Percentiles rank a stretch among this genome's conserved stretches.
phyloP scores from a whole-genome alignment of 2,888 invertebrate genomes.

The Acanthosepion pharaonis region DNA sequence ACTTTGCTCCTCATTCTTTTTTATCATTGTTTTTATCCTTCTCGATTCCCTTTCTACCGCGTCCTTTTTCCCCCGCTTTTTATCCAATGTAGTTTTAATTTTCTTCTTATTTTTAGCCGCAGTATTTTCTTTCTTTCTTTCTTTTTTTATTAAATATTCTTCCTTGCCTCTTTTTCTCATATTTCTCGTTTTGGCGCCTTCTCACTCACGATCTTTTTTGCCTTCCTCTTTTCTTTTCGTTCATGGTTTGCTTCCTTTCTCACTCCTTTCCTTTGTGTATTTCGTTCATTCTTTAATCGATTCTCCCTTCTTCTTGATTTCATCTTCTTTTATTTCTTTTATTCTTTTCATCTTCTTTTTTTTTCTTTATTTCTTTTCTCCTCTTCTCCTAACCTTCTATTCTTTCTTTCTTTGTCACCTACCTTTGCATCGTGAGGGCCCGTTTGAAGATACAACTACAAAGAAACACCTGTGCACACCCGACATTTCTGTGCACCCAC shows the following conservation, averaged over 20 bases:
- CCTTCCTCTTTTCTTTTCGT: neutral
- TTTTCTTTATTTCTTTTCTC: neutral
- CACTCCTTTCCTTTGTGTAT: neutral
- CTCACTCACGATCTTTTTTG: neutral
- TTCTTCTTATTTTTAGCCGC: too few relatives aligned
- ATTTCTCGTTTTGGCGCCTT: neutral
- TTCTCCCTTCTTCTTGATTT: neutral
- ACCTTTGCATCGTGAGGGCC: neutral
- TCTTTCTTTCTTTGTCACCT: neutral
- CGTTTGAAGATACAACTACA: conserved; percentile 14
- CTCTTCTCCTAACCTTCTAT: neutral
- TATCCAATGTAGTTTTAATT: too few relatives aligned
- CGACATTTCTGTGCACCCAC: neutral
- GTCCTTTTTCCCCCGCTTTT: too few relatives aligned
- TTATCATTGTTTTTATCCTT: too few relatives aligned
- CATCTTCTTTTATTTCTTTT: neutral
- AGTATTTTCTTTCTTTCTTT: too few relatives aligned
- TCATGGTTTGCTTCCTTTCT: neutral
- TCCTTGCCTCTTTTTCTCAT: neutral
- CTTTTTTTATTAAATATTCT: too few relatives aligned
- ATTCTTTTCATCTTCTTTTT: neutral
- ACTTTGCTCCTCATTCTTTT: too few relatives aligned
- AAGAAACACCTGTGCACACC: neutral
- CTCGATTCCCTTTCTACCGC: too few relatives aligned
- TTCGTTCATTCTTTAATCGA: neutral